These are phyloP conservation scores for Diachasmimorpha longicaudata DNA, from an alignment of 1,140 invertebrate species.

Conservation along the genomic window DNA sequence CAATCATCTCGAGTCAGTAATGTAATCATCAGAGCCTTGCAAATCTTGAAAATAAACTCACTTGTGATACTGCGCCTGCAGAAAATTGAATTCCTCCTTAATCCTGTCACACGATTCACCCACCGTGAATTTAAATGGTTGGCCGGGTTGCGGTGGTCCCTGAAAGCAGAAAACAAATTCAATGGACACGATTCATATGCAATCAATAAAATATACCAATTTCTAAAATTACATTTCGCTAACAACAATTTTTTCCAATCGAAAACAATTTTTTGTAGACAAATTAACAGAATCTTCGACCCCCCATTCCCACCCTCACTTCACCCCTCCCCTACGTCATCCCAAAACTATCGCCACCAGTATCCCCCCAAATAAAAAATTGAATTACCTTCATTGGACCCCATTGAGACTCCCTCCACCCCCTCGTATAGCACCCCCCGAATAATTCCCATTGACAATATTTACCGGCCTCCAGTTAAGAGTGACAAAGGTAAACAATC, in stretches of 20 bases:
- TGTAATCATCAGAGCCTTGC: not conserved
- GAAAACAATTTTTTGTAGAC: no score
- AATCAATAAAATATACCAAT: no score
- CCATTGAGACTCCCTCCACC: no score
- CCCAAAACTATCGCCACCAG: no score
- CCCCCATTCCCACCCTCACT: no score
- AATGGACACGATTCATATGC: not conserved
- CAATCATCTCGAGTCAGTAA: not conserved
- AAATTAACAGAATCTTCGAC: no score
- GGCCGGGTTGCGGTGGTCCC: constrained; percentile 83
- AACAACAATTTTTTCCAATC: no score
- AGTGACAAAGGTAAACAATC: constrained; percentile 19
- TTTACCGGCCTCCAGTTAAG: constrained; percentile 20
- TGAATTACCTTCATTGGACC: no score
- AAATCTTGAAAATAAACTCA: constrained; percentile 61
- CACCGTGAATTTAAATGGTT: constrained; percentile 92
- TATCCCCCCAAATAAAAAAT: no score
- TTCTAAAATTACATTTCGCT: no score
- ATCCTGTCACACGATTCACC: constrained; percentile 92
- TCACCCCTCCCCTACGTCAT: no score
- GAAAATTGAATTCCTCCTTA: constrained; percentile 87
- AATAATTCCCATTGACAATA: not conserved
- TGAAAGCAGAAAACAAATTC: constrained; percentile 62
- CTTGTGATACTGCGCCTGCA: constrained; percentile 87
- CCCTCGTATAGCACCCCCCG: no score